Evolutionary conservation across 1,140 invertebrate genomes (phyloP), one percentile per base, ranked within the genome.

Genomic region (Zelostemma sp.): DNA sequence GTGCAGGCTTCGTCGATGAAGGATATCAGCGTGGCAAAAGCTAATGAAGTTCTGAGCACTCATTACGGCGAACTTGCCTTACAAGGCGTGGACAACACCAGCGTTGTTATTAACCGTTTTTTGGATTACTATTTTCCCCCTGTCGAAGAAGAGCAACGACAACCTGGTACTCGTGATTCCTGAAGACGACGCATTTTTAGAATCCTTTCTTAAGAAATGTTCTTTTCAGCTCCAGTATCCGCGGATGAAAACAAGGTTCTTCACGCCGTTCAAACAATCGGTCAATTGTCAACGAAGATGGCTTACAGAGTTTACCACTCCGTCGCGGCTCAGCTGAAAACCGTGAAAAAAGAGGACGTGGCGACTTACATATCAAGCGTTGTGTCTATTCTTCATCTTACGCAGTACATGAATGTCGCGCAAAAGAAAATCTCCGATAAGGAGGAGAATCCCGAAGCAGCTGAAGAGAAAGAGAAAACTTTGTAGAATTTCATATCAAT

Each of bases 271-370:
- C 91, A 92, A 83, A 92, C 90, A 0, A 90, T 92, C 41, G 90
- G 91, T n/a, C 86, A 90, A 35, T 84, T 93, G 55, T 92, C 91
- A 49, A 87, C 89, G 11, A 92, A 92, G 80, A 90, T 91, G n/a
- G 90, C 90, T 9, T 87, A 90, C 64, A 85, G 91, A 53, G 89
- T 93, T 48, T 92, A 91, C 84, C 86, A 90, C 80, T 90, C 90
- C 68, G 86, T 92, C 25, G 87, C 88, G 14, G 85, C 86, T 45
- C 89, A 91, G 72, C 85, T 92, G 73, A 88, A 87, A 72, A 87
- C 89, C 43, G 75, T 92, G 6, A 88, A 88, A 63, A 87, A 88
- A 60, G 87, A 89, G 70, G 90, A 91, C 62, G 88, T 91, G 4
- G 84, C 89, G 56, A 87, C 88, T 18, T 92, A 92, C 71, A 84